phyloP scores from a whole-genome alignment of 2,888 invertebrate species.

The Noctua comes region DNA sequence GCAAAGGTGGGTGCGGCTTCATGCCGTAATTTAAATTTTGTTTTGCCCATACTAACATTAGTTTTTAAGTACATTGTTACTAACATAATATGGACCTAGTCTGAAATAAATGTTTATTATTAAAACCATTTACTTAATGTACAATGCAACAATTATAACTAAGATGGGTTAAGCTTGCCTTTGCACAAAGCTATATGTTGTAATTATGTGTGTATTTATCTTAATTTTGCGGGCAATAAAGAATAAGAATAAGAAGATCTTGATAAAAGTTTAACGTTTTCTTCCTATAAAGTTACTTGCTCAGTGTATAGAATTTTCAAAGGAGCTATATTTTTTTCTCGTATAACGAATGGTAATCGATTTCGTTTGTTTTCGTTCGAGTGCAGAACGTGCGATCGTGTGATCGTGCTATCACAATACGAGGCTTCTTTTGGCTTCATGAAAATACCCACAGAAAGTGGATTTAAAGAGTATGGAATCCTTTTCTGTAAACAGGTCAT shows the following conservation, averaged over 20 bases:
- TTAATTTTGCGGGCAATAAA: no score
- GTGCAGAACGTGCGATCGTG: not conserved
- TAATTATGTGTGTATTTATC: no score
- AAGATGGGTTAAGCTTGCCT: no score
- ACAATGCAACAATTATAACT: not conserved
- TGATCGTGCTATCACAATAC: not conserved
- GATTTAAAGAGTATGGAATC: not conserved
- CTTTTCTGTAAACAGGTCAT: not conserved
- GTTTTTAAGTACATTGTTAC: no score
- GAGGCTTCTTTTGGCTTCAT: not conserved
- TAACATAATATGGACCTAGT: no score
- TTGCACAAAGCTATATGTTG: no score
- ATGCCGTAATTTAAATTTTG: no score
- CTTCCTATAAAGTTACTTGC: not conserved
- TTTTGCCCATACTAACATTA: no score
- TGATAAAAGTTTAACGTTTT: not conserved
- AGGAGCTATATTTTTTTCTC: slow-evolving; percentile 11
- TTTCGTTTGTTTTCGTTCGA: slow-evolving; percentile 30
- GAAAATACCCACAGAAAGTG: not conserved
- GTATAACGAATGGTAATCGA: slow-evolving; percentile 8
- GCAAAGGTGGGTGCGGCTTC: no score
- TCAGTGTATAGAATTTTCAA: slow-evolving; percentile 9
- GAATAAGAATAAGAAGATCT: no score
- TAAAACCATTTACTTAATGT: not conserved
- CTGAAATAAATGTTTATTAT: no score